phyloP scores from a whole-genome alignment of 1,140 invertebrate genomes.

The Megalonaias nervosa region DNA sequence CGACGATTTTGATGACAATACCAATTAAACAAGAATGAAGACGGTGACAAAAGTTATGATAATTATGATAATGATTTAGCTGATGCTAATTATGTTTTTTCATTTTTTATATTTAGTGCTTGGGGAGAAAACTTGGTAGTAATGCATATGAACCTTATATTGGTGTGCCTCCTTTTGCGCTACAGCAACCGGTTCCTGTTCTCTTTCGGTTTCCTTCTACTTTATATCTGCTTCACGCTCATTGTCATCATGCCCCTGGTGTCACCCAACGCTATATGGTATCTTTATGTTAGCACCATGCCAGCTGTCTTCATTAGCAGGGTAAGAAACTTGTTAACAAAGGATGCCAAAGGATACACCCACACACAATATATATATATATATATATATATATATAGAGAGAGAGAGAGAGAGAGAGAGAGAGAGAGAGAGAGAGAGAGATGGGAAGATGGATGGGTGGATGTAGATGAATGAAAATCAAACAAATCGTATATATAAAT shows the following conservation, averaged over 20 bases:
- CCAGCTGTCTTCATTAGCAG: conserved; percentile 39
- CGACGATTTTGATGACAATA: neutral
- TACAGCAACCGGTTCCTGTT: conserved; percentile 42
- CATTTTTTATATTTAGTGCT: conserved; percentile 28
- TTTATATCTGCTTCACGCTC: conserved; percentile 47
- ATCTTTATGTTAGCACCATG: conserved; percentile 39
- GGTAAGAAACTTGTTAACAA: conserved; percentile 23
- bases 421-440: no score
- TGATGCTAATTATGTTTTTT: neutral
- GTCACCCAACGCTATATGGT: conserved; percentile 26
- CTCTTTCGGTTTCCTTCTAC: conserved; percentile 38
- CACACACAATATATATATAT: no score
- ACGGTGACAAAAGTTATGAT: neutral
- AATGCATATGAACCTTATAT: conserved; percentile 45
- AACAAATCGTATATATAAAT: no score
- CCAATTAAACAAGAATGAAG: neutral
- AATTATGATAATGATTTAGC: neutral
- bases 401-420: no score
- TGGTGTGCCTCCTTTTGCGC: conserved; percentile 42
- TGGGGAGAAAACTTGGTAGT: conserved; percentile 51
- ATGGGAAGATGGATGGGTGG: no score
- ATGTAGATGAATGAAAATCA: no score
- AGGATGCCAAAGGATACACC: no score
- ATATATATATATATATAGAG: no score
- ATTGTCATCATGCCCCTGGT: conserved; percentile 39